Percentiles rank a stretch among this genome's conserved stretches.
These are phyloP conservation scores for Pinna nobilis DNA, from an alignment of 1,140 invertebrate genomes.

Conservation along the genomic window DNA sequence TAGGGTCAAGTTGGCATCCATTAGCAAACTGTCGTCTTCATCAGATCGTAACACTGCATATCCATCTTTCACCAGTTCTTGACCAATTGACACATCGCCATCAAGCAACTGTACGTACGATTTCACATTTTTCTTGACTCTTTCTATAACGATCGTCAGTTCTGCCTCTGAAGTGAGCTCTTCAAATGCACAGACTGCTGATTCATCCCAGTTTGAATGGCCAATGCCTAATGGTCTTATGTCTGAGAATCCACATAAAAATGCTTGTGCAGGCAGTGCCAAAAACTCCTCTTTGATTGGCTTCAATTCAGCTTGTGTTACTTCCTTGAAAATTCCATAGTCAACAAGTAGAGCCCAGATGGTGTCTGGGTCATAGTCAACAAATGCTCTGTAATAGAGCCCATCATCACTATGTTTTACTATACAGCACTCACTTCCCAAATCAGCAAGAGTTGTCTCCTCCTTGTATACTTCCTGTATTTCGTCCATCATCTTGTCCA, in stretches of 20 bases:
- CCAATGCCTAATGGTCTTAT: conserved; percentile 19
- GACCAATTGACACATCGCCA: conserved; percentile 10
- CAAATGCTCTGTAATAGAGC: neutral
- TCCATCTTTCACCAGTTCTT: conserved; percentile 4
- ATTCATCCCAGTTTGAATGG: conserved; percentile 23
- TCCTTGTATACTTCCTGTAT: conserved; percentile 27
- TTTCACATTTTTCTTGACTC: neutral
- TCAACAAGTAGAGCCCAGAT: conserved; percentile 31
- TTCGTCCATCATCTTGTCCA: conserved; percentile 15
- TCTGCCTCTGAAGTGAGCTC: conserved; percentile 26
- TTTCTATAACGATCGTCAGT: conserved; percentile 10
- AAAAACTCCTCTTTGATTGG: conserved; percentile 15
- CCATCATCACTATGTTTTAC: conserved; percentile 1
- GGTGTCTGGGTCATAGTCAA: neutral
- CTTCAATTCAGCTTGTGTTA: conserved; percentile 1
- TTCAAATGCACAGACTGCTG: conserved; percentile 19
- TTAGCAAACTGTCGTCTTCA: neutral
- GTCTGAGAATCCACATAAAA: too few relatives aligned
- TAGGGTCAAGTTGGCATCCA: neutral
- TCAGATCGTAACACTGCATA: neutral
- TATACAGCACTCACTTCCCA: neutral
- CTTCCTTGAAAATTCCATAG: conserved; percentile 24
- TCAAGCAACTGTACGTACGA: conserved; percentile 18
- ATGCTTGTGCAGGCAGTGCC: conserved; percentile 26
- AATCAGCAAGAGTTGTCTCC: conserved; percentile 75